Evolutionary conservation across 2,797 vertebrate species (phyloP), one percentile per base, ranked within the genome.

Genomic region (Gorsachius magnificus): DNA sequence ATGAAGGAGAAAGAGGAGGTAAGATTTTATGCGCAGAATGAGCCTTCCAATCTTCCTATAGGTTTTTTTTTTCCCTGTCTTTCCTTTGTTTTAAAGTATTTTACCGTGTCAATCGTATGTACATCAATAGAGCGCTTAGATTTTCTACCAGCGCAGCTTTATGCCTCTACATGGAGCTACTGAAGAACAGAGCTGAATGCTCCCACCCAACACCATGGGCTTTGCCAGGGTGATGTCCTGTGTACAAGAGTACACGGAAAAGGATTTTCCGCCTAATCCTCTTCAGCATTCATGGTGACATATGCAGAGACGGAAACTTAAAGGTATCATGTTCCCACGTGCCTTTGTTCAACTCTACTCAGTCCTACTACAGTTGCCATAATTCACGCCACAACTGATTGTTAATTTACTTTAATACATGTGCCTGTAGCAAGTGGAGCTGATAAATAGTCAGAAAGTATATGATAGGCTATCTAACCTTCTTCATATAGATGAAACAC

Each of bases 311-410:
- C 93, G 87, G 83, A 91, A 89, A 38, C 89, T 97, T 96, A 95
- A 97, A 90, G 13, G 65, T 64, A 69, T 90, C 95, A 21, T 80
- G 65, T 71, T 95, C 96, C 96, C 48, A 6, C 78, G 83, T 83
- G 78, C 93, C 90, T 96, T 94, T 93, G 74, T 3, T 90, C 93
- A 82, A 75, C 90, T 96, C 94, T 93, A 74, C 3, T 90, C 93
- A 82, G 77, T 95, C 94, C 87, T 89, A 93, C 89, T 91, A 80
- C 91, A 93, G 96, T 95, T 97, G 56, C 89, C 95, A 94, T 96
- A 97, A 97, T 96, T 98, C 96, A 96, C 94, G 97, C 84, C 70
- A 94, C 94, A 97, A 96, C 38, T 97, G 97, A 89, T 97, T 97
- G 94, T 97, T 97, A 97, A 97, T 97, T 97, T 96, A 95, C 93